Evolutionary conservation across 2,888 invertebrate genomes (phyloP), one percentile per base, ranked within the genome.

Genomic region (Acleris emargana): DNA sequence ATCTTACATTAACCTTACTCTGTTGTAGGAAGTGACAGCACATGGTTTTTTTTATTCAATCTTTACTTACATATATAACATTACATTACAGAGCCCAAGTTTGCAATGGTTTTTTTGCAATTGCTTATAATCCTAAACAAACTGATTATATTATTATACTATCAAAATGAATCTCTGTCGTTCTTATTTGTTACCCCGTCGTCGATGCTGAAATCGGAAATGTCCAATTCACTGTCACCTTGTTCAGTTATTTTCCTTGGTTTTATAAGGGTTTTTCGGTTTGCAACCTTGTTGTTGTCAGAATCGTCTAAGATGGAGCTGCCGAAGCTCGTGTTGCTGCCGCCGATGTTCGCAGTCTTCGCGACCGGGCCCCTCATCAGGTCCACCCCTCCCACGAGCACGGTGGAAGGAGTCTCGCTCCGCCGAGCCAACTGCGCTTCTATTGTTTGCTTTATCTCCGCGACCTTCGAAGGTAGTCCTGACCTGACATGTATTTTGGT

Each of bases 381-480:
- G 67, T 92, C 89, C 6, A 92, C 81, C 59, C 88, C 85, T 16
- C 91, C 90, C 1, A 84, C 80, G 3, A 87, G 75, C 7, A 78
- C 80, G 13, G 82, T 82, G 11, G 85, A 79, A 22, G 84, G 77
- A 18, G 85, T 85, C n/a, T 82, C 83, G 43, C 80, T 86, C n/a
- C 93, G 84, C 28, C 85, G 75, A 5, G 86, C 85, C 70, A 94
- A 83, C 78, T 94, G 93, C 5, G 88, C 86, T 76, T 94, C 93
- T 43, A 94, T 94, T n/a, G 89, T 90, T 72, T 91, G 84, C 62
- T 93, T 93, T 62, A 94, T 80, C 79, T 93, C 92, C 3, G 93
- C 91, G 57, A 94, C 93, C 77, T 93, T 94, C 20, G 93, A 90
- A 73, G 93, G 93, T 51, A 93, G 91, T 17, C 88, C 84, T 16